A percentile compares a stretch with the other conserved stretches of the same genome.
Conservation (phyloP, 2,888 invertebrate genomes). For the Rhagium mordax region DNA sequence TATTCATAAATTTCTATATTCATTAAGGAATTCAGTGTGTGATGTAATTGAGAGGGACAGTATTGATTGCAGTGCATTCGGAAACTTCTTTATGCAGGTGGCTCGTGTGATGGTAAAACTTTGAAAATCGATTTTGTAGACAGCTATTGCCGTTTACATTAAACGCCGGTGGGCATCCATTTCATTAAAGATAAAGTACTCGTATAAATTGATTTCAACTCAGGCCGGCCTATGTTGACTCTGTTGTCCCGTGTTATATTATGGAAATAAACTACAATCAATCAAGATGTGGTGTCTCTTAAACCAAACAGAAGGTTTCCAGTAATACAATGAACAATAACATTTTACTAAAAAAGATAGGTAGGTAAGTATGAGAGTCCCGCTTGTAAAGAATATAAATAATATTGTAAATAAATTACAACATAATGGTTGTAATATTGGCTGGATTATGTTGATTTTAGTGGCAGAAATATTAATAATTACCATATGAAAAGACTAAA, state of each 20-base stretch:
- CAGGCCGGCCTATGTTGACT: neutral
- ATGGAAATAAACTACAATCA: neutral
- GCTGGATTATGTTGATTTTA: neutral
- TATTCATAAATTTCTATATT: neutral
- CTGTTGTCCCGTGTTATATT: neutral
- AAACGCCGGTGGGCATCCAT: conserved; percentile 1
- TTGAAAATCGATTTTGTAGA: neutral
- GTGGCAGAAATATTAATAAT: no score
- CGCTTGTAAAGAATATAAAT: no score
- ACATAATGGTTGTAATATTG: neutral
- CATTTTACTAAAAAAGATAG: neutral
- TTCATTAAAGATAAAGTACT: conserved; percentile 10
- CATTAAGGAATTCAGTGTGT: neutral
- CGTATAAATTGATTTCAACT: neutral
- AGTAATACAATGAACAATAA: neutral
- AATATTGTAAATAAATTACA: no score
- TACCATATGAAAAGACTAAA: no score
- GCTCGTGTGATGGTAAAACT: neutral
- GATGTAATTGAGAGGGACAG: neutral
- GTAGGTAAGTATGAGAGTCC: no score
- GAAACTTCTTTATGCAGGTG: neutral
- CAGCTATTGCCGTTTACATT: neutral
- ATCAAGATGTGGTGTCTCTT: neutral
- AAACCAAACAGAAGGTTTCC: neutral
- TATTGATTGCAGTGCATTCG: neutral